Evolutionary conservation across 1,140 invertebrate species (phyloP), one percentile per base, ranked within the genome.

Genomic region (Phymastichus coffea): DNA sequence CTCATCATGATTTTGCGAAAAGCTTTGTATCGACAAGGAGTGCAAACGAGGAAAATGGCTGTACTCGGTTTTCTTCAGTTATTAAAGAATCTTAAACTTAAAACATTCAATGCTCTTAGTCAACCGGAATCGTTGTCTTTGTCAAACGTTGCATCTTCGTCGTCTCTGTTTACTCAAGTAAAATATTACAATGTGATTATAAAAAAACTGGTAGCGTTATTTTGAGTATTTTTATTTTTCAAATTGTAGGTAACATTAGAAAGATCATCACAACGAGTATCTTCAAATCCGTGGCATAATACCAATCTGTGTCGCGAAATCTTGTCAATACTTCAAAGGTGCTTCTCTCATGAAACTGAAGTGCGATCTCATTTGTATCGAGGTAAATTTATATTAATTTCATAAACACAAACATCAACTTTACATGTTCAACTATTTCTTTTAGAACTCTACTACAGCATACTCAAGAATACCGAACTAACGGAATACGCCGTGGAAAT

Each of bases 251-350:
- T 68, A 9, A 73, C 69, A 2, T 40, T 79, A 19, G 78, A 80
- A 33, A 69, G 60, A 61, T 49, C 67, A 1, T 64, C 53, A 17
- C 61, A 43, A 59, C 48, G 25, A 44, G 14, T 60, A 7, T 60
- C 49, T 10, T 25, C 63, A 0, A 77, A 74, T 68, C 48, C 68
- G 10, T 70, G 75, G 65, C 75, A 75, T 17, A 84, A 84, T 61
- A 80, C 81, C 59, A 80, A 80, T 4, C 73, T 87, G 23, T 85
- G 82, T 63, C 74, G 83, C 51, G 86, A 87, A 69, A 76, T 87
- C 20, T 67, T 87, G 10, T 79, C 76, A 2, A 86, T 87, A 65
- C 68, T 87, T 26, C 81, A 76, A 33, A 80, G 83, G 14, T 85
- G 84, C 64, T 82, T 86, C 15, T 78, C 79, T 30, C 85, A 87